Evolutionary conservation across 2,113 vertebrate genomes (phyloP).

Genomic region (Sakesphorus luctuosus): DNA sequence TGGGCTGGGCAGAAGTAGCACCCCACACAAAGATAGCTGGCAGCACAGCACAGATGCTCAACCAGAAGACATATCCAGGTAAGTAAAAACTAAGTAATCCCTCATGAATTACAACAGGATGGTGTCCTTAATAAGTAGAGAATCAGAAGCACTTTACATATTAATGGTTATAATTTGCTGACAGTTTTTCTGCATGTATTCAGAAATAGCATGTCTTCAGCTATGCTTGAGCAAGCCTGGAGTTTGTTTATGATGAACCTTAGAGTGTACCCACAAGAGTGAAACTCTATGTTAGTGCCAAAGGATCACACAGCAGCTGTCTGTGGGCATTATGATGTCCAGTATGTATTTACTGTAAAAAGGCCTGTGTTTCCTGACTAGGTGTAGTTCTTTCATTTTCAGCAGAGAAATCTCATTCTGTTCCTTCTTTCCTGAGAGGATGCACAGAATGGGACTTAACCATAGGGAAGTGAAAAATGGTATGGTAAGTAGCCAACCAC

Average conservation of each 20-base stretch:
- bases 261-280: neutral
- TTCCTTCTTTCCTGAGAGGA: slow-evolving; percentile 13
- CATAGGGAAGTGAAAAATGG: slow-evolving; percentile 11
- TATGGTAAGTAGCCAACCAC: slow-evolving; percentile 33
- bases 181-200: neutral
- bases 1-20: neutral
- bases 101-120: neutral
- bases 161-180: neutral
- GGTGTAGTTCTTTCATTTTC: slow-evolving; percentile 46
- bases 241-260: slow-evolving; percentile 12
- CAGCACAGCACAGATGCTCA: neutral
- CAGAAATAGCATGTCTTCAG: neutral
- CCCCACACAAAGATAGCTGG: neutral
- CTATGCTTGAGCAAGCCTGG: neutral
- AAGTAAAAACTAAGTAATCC: neutral
- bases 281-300: slow-evolving; percentile 15
- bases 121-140: neutral
- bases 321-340: neutral
- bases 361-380: neutral
- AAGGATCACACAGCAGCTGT: slow-evolving; percentile 16
- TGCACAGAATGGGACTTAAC: neutral
- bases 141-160: neutral
- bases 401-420: slow-evolving; percentile 26
- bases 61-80: neutral
- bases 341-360: neutral